Conservation (phyloP, 1,140 invertebrate species). For the Calliphora vicina region DNA sequence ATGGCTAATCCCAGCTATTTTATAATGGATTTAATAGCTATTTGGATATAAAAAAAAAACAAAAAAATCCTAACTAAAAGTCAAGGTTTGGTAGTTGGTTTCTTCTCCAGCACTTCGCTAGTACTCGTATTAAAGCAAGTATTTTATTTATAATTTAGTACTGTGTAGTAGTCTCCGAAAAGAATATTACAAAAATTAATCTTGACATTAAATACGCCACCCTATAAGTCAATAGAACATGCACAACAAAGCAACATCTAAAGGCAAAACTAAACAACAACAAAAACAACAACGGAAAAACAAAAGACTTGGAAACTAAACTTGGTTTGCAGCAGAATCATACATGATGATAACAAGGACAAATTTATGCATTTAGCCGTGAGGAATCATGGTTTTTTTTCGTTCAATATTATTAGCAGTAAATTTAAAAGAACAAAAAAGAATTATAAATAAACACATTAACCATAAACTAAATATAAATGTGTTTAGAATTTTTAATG, state of each 20-base stretch:
- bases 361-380: conserved; percentile 19
- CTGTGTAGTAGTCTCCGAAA: background rate
- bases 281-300: background rate
- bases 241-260: conserved; percentile 1
- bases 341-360: background rate
- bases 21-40: no score
- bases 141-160: conserved; percentile 4
- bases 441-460: background rate
- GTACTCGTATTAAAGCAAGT: background rate
- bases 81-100: conserved; percentile 24
- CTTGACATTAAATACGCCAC: conserved; percentile 30
- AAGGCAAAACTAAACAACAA: background rate
- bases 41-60: background rate
- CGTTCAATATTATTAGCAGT: no score
- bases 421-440: background rate
- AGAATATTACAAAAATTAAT: conserved; percentile 23
- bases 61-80: background rate
- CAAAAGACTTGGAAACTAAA: conserved; percentile 22
- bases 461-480: background rate
- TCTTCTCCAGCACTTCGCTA: background rate
- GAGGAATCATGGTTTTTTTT: conserved; percentile 14
- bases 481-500: conserved; percentile 33
- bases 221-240: background rate
- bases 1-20: background rate
- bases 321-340: background rate